Conservation (phyloP, 1,140 invertebrate species). For the Sitophilus oryzae region DNA sequence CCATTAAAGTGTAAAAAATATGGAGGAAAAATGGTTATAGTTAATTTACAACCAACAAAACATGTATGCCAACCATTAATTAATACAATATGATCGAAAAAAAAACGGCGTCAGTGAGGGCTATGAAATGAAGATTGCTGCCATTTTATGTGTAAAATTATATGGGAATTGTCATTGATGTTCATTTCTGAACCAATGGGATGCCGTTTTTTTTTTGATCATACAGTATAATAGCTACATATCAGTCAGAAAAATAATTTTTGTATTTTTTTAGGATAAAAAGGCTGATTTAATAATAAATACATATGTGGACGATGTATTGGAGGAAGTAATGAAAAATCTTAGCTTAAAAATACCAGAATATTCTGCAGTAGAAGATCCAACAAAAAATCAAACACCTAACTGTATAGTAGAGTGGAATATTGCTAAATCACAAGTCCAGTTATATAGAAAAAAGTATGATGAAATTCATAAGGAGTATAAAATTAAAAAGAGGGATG, state of each 20-base stretch:
- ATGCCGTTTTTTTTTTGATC: too few relatives aligned
- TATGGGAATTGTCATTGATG: too few relatives aligned
- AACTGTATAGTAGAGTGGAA: conserved; percentile 57
- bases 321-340: conserved; percentile 68
- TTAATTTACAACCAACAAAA: conserved; percentile 96
- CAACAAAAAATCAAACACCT: conserved; percentile 55
- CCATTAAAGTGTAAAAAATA: conserved; percentile 85
- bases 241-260: conserved; percentile 3
- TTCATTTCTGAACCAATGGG: too few relatives aligned
- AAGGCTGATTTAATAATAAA: conserved; percentile 87
- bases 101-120: too few relatives aligned
- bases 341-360: conserved; percentile 64
- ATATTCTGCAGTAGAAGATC: conserved; percentile 62
- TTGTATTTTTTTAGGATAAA: conserved; percentile 70
- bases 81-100: too few relatives aligned
- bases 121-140: too few relatives aligned
- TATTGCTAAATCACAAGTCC: conserved; percentile 49
- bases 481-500: conserved; percentile 28
- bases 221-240: neutral
- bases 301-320: conserved; percentile 82
- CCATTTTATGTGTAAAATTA: too few relatives aligned
- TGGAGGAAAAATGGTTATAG: conserved; percentile 84
- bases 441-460: conserved; percentile 46
- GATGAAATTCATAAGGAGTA: conserved; percentile 27
- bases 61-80: conserved; percentile 59